phyloP scores from a whole-genome alignment of 2,113 vertebrate genomes.

The Hylia prasina region DNA sequence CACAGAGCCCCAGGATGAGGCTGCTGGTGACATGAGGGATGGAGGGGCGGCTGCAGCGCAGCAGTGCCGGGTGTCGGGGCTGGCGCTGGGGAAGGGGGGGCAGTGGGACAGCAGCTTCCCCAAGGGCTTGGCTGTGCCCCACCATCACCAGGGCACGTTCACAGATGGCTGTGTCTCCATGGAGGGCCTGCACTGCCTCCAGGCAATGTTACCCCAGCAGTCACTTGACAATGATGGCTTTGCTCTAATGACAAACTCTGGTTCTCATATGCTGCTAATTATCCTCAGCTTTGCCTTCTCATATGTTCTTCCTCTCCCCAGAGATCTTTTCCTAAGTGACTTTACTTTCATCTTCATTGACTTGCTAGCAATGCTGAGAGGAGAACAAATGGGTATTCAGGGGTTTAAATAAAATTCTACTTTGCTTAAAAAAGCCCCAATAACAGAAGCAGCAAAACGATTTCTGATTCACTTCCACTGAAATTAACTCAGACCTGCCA shows the following conservation, averaged over 20 bases:
- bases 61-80: accelerated
- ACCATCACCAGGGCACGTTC: not conserved
- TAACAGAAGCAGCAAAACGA: not conserved
- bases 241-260: not conserved
- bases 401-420: not conserved
- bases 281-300: not conserved
- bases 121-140: not conserved
- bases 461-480: not conserved
- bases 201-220: not conserved
- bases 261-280: constrained; percentile 19
- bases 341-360: not conserved
- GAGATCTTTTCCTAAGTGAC: not conserved
- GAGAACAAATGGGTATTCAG: not conserved
- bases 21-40: not conserved
- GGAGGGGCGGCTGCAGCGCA: not conserved
- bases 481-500: not conserved
- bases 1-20: not conserved
- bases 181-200: not conserved
- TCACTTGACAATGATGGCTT: not conserved
- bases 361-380: not conserved
- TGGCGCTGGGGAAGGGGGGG: accelerated
- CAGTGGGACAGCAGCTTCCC: not conserved
- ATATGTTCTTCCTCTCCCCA: not conserved
- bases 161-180: not conserved
- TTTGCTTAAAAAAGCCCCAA: not conserved